Evolutionary conservation across 2,888 invertebrate species (phyloP), one percentile per base, ranked within the genome.

Genomic region (Tachina fera): DNA sequence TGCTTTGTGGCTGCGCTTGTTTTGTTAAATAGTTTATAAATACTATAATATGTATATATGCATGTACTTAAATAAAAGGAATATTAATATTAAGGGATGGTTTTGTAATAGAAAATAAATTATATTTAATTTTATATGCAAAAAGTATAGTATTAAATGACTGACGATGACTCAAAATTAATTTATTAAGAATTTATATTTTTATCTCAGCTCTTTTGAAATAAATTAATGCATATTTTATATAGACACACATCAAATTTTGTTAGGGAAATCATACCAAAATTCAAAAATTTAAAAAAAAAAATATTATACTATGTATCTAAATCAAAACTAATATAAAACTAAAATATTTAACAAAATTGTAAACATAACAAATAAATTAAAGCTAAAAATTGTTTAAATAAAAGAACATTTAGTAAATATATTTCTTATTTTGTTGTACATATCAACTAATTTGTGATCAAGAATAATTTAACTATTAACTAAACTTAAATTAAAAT

Each of bases 331-430:
- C 11, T 63, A 65, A 72, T 49, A 19, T 31, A 67, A 51, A 77
- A 77, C 11, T 76, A 61, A 65, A 72, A 77, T 72, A 71, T 72
- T 63, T 82, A 82, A 82, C 82, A 82, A 83, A 74, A n/a, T 75
- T 75, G 10, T 67, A 74, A 79, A 74, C 49, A 77, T 72, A 83
- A 83, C 77, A 83, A 83, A 76, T 71, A 65, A 83, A 83, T 83
- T 83, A 83, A 77, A 77, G 76, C 83, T 83, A 83, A 71, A 47
- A 65, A 56, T 81, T 68, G 13, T 70, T 75, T 80, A 45, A 22
- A 67, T 49, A 60, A n/a, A 19, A 58, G 1, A 71, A 70, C 51
- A 68, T 56, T 68, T 9, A 39, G 10, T 19, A 53, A 81, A 70
- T 49, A 56, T 58, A 31, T 71, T 58, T 1, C 1, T 31, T 4